Conservation (phyloP, 2,113 vertebrate species). For the Orcinus orca region DNA sequence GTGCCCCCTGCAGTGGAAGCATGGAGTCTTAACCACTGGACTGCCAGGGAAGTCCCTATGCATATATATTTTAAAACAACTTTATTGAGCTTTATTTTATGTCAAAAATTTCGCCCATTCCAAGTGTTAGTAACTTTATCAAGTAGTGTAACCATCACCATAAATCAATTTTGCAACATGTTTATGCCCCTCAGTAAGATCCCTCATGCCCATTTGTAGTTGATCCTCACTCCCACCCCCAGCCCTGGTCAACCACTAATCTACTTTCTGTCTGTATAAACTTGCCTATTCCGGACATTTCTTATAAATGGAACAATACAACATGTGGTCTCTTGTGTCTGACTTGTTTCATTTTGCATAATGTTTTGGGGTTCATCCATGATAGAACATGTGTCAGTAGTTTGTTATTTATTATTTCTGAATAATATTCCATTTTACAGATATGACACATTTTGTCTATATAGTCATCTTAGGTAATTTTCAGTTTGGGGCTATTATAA, state of each 20-base stretch:
- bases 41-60: too few relatives aligned
- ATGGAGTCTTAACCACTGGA: too few relatives aligned
- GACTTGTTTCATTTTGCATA: not conserved
- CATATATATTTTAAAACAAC: not conserved
- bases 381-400: not conserved
- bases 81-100: not conserved
- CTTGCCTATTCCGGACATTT: not conserved
- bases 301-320: not conserved
- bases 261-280: not conserved
- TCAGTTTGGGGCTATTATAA: not conserved
- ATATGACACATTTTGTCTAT: not conserved
- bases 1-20: too few relatives aligned
- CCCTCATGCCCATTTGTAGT: not conserved
- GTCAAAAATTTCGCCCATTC: not conserved
- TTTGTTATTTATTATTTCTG: not conserved
- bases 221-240: not conserved
- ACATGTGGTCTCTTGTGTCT: not conserved
- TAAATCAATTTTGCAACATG: not conserved
- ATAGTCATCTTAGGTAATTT: not conserved
- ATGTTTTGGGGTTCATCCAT: not conserved
- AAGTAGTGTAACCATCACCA: not conserved
- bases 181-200: not conserved
- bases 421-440: not conserved
- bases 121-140: not conserved
- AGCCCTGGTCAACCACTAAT: not conserved